Percentiles rank a stretch among this genome's conserved stretches.
Conservation (phyloP, 2,113 vertebrate genomes). For the Apteryx mantelli region DNA sequence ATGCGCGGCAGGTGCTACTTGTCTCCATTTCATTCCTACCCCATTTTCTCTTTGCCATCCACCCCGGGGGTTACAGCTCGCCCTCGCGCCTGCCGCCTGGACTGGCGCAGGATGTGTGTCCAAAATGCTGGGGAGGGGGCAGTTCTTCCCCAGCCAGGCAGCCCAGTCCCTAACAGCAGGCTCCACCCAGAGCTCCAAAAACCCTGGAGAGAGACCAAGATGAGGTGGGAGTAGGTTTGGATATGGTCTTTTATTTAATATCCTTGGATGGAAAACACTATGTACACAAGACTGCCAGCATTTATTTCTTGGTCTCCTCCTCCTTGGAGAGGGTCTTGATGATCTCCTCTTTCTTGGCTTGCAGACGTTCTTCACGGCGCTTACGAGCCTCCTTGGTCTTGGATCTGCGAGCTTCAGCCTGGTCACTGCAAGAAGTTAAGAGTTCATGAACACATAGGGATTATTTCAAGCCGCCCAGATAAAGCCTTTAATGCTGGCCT, state of each 20-base stretch:
- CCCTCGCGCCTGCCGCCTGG: too few species aligned
- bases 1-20: background rate
- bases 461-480: fast-evolving
- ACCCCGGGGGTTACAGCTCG: background rate
- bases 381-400: slow-evolving; percentile 98
- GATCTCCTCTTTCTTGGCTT: slow-evolving; percentile 98
- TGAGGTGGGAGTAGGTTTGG: fast-evolving
- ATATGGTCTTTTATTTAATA: slow-evolving; percentile 11
- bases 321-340: slow-evolving; percentile 96
- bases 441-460: fast-evolving
- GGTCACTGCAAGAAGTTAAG: slow-evolving; percentile 80
- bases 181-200: background rate
- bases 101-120: too few species aligned
- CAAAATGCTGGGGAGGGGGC: fast-evolving
- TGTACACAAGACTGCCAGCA: background rate
- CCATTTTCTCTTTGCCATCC: too few species aligned
- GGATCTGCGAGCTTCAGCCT: slow-evolving; percentile 94
- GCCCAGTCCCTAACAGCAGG: background rate
- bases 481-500: fast-evolving
- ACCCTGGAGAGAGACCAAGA: fast-evolving
- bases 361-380: slow-evolving; percentile 93
- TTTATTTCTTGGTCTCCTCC: slow-evolving; percentile 94
- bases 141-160: too few species aligned
- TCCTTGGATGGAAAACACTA: background rate
- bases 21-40: background rate